Evolutionary conservation across 30 jellyfish, hydroid and myxozoan genomes (phyloP).

Genomic region (Aurelia sp.): DNA sequence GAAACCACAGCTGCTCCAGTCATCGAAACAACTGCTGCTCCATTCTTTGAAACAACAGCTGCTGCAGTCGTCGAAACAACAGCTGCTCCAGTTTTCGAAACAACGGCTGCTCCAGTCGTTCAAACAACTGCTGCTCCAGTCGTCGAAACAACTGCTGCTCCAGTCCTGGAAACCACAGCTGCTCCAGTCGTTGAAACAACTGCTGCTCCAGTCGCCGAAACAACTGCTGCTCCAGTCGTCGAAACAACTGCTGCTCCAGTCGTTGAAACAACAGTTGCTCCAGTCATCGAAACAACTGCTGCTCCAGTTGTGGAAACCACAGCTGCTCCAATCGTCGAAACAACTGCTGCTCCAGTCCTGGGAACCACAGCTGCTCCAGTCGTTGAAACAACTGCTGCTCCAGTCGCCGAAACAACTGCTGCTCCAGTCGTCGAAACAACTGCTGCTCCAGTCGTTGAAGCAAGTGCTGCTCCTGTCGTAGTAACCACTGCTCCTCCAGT

Average conservation of each 20-base stretch:
- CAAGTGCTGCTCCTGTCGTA: slow-evolving; percentile 45
- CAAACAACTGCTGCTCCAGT: slow-evolving; percentile 28
- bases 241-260: slow-evolving; percentile 30
- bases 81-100: not conserved
- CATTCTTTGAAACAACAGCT: no score
- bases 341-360: slow-evolving; percentile 34
- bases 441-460: slow-evolving; percentile 10
- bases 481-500: slow-evolving; percentile 23
- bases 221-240: slow-evolving; percentile 26
- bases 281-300: slow-evolving; percentile 12
- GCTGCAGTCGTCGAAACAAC: not conserved
- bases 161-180: slow-evolving; percentile 24
- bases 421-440: slow-evolving; percentile 58
- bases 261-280: not conserved
- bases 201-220: slow-evolving; percentile 8
- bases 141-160: slow-evolving; percentile 17
- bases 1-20: no score
- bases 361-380: slow-evolving; percentile 46
- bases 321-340: slow-evolving; percentile 12
- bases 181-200: slow-evolving; percentile 24
- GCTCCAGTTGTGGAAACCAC: slow-evolving; percentile 21
- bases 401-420: slow-evolving; percentile 35
- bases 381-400: slow-evolving; percentile 43
- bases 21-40: no score
- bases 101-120: slow-evolving; percentile 36